phyloP scores from a whole-genome alignment of 2,797 vertebrate species.

The Avahi laniger region DNA sequence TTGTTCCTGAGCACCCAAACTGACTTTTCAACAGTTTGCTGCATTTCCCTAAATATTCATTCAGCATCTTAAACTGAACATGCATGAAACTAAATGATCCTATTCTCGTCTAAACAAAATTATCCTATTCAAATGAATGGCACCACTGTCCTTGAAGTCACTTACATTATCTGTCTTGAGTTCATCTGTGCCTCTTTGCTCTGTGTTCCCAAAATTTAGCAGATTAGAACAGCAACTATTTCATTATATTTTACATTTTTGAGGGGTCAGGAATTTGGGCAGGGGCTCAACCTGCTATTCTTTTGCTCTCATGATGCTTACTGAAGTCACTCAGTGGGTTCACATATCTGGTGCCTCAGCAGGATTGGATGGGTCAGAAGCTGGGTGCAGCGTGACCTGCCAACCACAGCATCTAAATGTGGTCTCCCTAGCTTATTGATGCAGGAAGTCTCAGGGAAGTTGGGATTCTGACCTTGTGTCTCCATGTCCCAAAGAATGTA shows the following conservation, averaged over 20 bases:
- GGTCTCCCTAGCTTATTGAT: not conserved
- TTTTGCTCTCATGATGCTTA: not conserved
- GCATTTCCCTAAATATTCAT: not conserved
- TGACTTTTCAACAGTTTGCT: not conserved
- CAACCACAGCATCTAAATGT: accelerated
- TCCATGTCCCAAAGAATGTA: not conserved
- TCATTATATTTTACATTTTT: not conserved
- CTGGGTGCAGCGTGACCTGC: not conserved
- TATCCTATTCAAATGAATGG: not conserved
- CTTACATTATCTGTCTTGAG: not conserved
- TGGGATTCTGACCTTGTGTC: not conserved
- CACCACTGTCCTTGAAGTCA: not conserved
- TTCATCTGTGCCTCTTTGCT: not conserved
- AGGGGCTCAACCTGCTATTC: not conserved
- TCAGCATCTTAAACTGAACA: not conserved
- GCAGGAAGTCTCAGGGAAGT: not conserved
- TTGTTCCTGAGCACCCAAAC: not conserved
- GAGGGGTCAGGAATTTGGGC: not conserved
- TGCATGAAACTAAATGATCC: not conserved
- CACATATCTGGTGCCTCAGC: not conserved
- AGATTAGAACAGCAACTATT: not conserved
- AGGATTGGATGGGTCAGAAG: not conserved
- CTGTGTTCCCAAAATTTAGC: not conserved
- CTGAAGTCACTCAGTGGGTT: not conserved
- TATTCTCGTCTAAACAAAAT: not conserved